Evolutionary conservation across 2,797 vertebrate genomes (phyloP), one percentile per base, ranked within the genome.

Genomic region (Agapornis canus): DNA sequence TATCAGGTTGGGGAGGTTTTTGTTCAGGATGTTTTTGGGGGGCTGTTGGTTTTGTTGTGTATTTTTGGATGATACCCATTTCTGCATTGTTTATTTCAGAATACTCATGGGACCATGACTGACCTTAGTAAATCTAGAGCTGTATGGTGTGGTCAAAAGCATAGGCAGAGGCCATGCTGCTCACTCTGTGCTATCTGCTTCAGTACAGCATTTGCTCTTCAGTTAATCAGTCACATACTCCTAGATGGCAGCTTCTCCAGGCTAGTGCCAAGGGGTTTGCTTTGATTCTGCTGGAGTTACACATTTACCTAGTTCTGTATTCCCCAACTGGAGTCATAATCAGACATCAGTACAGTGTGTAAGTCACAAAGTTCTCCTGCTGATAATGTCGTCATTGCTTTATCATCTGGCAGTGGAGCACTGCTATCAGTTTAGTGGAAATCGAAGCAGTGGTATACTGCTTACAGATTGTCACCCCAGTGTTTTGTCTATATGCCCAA

Each of bases 401-500:
- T 96, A 94, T 93, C 84, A 60, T 42, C 75, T 64, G 95, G 71
- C 72, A 69, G 89, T 35, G 59, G 73, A 69, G 51, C 43, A 5
- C 27, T 15, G 92, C 95, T 92, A 77, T 95, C 94, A 76, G 3
- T 22, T 15, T 82, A 76, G 84, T 54, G 75, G 80, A 17, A 69
- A 72, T 13, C 5, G 42, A 60, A 79, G 40, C 90, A 43, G 43
- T 63, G 78, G 56, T 81, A 22, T 77, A 78, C 86, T 88, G 90
- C 92, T 94, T 54, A 14, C 86, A 89, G 56, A 91, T 80, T 95
- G 93, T 63, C 94, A 86, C 89, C 78, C 52, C 70, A 11, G 15
- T 95, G 15, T 96, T 97, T 95, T 97, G 96, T 96, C 95, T 97
- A 27, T 52, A n/a, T 75, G 86, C 89, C 78, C 76, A 25, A 84